Percentiles rank a stretch among this genome's conserved stretches.
Conservation (phyloP, 2,888 invertebrate genomes). For the Cremastinae sp. region DNA sequence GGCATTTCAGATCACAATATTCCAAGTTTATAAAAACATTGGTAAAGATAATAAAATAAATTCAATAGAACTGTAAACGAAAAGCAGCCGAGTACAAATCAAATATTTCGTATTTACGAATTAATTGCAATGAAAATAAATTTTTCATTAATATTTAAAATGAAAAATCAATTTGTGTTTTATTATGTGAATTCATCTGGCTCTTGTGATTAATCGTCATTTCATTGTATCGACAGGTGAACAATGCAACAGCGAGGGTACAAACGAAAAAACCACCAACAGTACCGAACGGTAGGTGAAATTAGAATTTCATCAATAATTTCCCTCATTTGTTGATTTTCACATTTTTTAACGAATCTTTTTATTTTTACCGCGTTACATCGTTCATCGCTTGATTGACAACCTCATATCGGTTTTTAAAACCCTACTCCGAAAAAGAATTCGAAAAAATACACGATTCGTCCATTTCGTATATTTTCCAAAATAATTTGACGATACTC, state of each 20-base stretch:
- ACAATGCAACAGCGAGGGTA: constrained; percentile 99
- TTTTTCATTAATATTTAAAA: not conserved
- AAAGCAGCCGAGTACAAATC: constrained; percentile 21
- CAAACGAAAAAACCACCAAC: constrained; percentile 98
- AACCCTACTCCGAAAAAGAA: not conserved
- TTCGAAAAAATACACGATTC: constrained; percentile 34
- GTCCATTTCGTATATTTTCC: constrained; percentile 38
- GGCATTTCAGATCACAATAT: too few species aligned
- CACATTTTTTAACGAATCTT: too few species aligned
- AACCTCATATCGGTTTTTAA: too few species aligned
- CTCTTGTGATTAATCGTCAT: constrained; percentile 46
- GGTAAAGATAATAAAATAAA: not conserved
- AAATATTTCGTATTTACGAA: too few species aligned
- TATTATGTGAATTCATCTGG: not conserved
- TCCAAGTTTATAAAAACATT: too few species aligned
- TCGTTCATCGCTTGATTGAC: too few species aligned
- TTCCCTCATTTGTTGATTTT: not conserved
- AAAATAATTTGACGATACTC: constrained; percentile 1
- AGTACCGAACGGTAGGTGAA: constrained; percentile 92
- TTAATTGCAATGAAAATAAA: not conserved
- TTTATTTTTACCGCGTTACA: too few species aligned
- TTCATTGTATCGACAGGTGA: constrained; percentile 87
- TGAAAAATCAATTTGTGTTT: not conserved
- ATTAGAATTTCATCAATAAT: not conserved
- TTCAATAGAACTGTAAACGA: not conserved